Evolutionary conservation across 2,113 vertebrate genomes (phyloP), one percentile per base, ranked within the genome.

Genomic region (Chionomys nivalis): DNA sequence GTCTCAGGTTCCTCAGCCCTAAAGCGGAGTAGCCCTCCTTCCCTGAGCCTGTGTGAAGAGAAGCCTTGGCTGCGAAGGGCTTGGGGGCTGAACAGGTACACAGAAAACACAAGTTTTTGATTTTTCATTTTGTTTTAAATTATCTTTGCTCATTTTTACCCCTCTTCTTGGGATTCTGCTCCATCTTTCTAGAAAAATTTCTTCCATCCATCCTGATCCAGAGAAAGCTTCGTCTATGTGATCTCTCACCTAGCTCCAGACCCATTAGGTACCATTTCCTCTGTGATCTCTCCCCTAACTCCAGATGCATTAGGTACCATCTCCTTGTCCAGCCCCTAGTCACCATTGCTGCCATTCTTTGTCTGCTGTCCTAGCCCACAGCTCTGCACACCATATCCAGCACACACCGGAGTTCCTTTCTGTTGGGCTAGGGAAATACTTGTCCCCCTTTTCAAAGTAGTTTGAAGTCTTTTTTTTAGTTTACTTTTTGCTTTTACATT

Each of bases 91-190:
- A 96, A 61, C 36, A 49, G 17, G 68, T n/a, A n/a, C 52, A 72
- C 17, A 79, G 82, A 36, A n/a, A 55, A 12, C 3, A 1, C 26
- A 52, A 77, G 77, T 89, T 19, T 86, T 39, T 19, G 17, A 73
- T 89, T 19, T 86, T 9, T 49, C 55, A 52, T 26, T 78, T 47
- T 42, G 3, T 76, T 47, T 47, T 28, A 3, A 44, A 7, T 63
- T 47, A 33, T 33, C 24, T 91, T 94, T 93, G 61, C 33, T 90
- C 79, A 36, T 94, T 77, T 77, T 82, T 39, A 28, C 39, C 78
- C 55, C 36, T 89, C 33, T 93, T 94, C 61, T 68, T 94, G 39
- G 52, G 31, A 92, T 77, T 92, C 66, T 63, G 26, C 83, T 85
- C 24, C 17, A 61, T 89, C 21, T 24, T 87, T 72, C 85, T 55